Conservation (phyloP, 2,888 invertebrate species). For the Ditula angustiorana region DNA sequence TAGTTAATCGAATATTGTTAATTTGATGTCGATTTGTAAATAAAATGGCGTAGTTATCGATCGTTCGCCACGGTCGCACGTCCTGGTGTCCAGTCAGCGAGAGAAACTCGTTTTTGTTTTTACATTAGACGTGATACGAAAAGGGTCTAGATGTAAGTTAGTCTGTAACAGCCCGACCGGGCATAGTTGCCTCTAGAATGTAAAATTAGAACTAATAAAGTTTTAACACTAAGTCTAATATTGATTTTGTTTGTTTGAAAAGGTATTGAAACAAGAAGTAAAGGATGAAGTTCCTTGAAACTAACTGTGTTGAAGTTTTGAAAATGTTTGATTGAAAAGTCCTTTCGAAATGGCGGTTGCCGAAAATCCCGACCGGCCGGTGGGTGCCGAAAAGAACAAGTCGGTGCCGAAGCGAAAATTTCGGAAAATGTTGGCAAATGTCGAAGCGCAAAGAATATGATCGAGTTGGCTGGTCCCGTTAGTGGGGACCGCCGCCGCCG, state of each 20-base stretch:
- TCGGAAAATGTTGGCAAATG: slow-evolving; percentile 59
- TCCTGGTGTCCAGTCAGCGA: slow-evolving; percentile 37
- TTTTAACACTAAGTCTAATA: slow-evolving; percentile 86
- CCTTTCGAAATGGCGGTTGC: slow-evolving; percentile 77
- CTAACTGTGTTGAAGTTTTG: slow-evolving; percentile 84
- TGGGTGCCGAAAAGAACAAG: slow-evolving; percentile 62
- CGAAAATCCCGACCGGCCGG: slow-evolving; percentile 69
- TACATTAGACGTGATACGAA: slow-evolving; percentile 58
- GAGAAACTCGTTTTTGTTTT: slow-evolving; percentile 50
- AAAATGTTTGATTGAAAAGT: slow-evolving; percentile 82
- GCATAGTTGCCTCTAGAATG: slow-evolving; percentile 75
- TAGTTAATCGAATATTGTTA: slow-evolving; percentile 49
- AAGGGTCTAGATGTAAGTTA: slow-evolving; percentile 76
- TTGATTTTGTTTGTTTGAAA: slow-evolving; percentile 92
- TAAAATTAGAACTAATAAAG: slow-evolving; percentile 81
- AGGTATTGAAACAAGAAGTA: slow-evolving; percentile 94
- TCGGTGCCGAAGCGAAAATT: slow-evolving; percentile 66
- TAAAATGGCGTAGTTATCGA: slow-evolving; percentile 44
- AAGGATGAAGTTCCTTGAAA: slow-evolving; percentile 90
- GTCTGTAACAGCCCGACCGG: slow-evolving; percentile 64
- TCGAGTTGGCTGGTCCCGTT: slow-evolving; percentile 59
- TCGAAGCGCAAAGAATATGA: slow-evolving; percentile 83
- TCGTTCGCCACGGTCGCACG: slow-evolving; percentile 40
- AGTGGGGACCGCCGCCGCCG: slow-evolving; percentile 66
- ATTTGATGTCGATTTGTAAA: slow-evolving; percentile 43